phyloP scores from a whole-genome alignment of 1,140 invertebrate genomes.

The Brachionus calyciflorus region DNA sequence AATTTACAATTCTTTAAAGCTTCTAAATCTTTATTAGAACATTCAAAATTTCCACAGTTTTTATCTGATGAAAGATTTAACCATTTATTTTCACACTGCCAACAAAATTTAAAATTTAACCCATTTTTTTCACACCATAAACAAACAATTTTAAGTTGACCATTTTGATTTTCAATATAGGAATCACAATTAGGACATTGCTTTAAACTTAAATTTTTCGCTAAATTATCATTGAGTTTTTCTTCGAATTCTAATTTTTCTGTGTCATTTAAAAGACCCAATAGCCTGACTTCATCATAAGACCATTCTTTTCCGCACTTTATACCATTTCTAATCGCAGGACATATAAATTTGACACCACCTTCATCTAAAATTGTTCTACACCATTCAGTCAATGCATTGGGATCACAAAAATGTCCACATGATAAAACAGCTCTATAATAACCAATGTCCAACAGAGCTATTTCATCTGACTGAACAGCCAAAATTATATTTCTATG shows the following conservation, averaged over 20 bases:
- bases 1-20: constrained; percentile 5
- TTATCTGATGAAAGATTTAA: not conserved
- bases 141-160: not conserved
- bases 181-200: constrained; percentile 10
- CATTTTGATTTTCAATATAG: not conserved
- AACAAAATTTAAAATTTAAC: not conserved
- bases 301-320: not conserved
- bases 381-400: not conserved
- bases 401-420: constrained; percentile 4
- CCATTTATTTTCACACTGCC: constrained; percentile 13
- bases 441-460: not conserved
- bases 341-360: not conserved
- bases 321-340: not conserved
- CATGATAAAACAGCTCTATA: constrained; percentile 4
- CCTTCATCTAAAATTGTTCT: constrained; percentile 7
- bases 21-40: not conserved
- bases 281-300: not conserved
- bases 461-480: not conserved
- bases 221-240: not conserved
- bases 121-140: not conserved
- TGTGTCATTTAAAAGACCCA: not conserved
- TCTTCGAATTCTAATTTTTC: constrained; percentile 8
- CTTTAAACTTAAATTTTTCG: not conserved
- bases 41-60: not conserved
- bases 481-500: not conserved